Percentiles rank a stretch among this genome's conserved stretches.
Conservation (phyloP, 2,113 vertebrate species). For the Nanger granti region DNA sequence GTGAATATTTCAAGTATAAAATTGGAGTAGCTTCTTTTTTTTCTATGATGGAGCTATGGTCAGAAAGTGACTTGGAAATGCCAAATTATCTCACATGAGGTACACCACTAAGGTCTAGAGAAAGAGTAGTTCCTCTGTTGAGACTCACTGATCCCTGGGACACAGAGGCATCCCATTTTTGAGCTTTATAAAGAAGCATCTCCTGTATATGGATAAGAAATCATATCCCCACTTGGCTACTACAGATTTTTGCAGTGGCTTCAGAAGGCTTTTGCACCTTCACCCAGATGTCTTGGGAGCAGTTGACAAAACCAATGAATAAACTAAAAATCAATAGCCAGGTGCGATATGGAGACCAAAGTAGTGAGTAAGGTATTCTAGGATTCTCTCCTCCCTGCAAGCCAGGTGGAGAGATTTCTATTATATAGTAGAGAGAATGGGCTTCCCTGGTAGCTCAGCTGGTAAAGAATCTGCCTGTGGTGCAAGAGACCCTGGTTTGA, state of each 20-base stretch:
- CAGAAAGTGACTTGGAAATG: not conserved
- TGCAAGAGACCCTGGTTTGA: not conserved
- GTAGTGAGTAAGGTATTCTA: not conserved
- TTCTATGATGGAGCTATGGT: not conserved
- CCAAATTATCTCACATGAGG: not conserved
- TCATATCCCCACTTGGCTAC: not conserved
- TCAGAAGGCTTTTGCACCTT: not conserved
- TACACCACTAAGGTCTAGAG: not conserved
- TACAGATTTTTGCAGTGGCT: not conserved
- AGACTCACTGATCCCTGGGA: not conserved
- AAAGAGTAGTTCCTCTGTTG: not conserved
- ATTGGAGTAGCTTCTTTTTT: not conserved
- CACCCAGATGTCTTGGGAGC: not conserved
- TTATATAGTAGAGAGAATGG: not conserved
- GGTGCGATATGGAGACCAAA: not conserved
- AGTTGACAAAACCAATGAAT: not conserved
- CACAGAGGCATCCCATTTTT: not conserved
- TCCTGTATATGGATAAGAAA: not conserved
- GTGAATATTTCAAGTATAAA: not conserved
- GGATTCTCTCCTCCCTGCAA: not conserved
- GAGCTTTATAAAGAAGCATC: not conserved
- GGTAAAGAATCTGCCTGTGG: not conserved
- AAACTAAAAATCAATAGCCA: not conserved
- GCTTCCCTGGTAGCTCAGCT: not conserved
- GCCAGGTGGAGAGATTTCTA: not conserved